Evolutionary conservation across 2,113 vertebrate genomes (phyloP), one percentile per base, ranked within the genome.

Genomic region (Cinclus cinclus): DNA sequence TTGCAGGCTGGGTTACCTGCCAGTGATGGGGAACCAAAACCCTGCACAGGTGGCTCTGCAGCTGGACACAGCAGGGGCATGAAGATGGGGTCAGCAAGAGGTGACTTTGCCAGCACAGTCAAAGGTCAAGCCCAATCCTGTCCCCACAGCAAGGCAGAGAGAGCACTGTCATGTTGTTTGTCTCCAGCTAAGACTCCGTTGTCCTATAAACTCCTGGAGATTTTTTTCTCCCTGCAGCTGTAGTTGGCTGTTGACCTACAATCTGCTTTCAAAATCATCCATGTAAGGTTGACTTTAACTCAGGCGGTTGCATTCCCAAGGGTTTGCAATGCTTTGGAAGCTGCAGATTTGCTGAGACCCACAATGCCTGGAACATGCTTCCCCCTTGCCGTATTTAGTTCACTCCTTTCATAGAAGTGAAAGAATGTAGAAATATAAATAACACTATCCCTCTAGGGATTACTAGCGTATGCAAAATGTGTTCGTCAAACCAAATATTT

Each of bases 391-490:
- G 0, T 84, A 12, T 76, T 92, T 83, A 85, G 65, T 46, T 69
- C 41, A 59, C 31, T 79, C 22, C 68, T 91, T 94, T 76, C 46
- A 78, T 28, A 46, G 80, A 81, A 90, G n/a, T 58, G n/a, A 56
- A 74, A 62, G 47, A 92, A 91, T 41, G 42, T 23, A 71, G 75
- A 62, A 70, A 63, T 7, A 56, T 59, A 83, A 91, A 81, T 70
- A 76, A 10, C 13, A 42, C 58, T 73, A 31, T 41, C 9, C 13
- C 27, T 17, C 8, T 19, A 24, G 18, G 53, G 42, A 87, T 20
- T 37, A 82, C 13, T 70, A 83, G 37, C 2, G 46, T 37, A 73
- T 68, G 39, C 6, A 67, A 89, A 94, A 87, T 27, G 2, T 70
- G 47, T 75, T 74, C 53, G 10, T 77, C 41, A 70, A 56, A 56